Base-by-base conservation (phyloP, 2,113 vertebrate species). In the Condylura cristata region DNA sequence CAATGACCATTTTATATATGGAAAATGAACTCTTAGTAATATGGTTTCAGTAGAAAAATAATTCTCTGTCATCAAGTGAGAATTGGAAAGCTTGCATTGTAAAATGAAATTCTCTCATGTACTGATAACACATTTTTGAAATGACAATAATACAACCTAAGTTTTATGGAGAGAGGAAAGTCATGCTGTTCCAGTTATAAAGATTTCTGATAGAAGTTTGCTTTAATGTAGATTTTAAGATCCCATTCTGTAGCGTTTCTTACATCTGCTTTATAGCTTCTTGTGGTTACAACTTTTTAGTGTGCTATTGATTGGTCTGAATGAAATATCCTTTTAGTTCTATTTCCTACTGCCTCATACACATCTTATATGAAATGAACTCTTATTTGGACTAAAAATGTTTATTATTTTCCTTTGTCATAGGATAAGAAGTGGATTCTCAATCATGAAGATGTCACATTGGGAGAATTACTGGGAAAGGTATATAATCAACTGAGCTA, bases 351-450 rank as follows among this genome's bases (percentile, higher is more conserved):
- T 51, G 37, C 24, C 39, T 93, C 61, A 95, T 51, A 79, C 58
- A 0, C 26, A 2, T 95, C 16, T 83, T 95, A 61, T 0, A 94
- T 44, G 79, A 97, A 91, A 12, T 95, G 10, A 22, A 4, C 51
- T 83, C 32, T 96, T 95, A 5, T 28, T n/a, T 90, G 46, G 5
- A 37, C 96, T 46, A 97, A 93, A 68, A 88, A 34, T 20, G 0
- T 94, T 13, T 95, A 86, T 28, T 9, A 94, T 96, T 97, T 95
- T 96, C 96, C 79, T 75, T 96, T 97, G 22, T 66, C 66, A 0
- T 92, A 99, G 99, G 99, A 99, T 98, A 99, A 99, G 97, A 99
- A 99, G 85, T 99, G 99, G 99, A 98, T 99, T 97, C 98, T 99
- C 93, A 99, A 99, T 98, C 99, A 99, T 53, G 99, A 99, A 98